phyloP scores from a whole-genome alignment of 2,888 invertebrate genomes.

The Dinocampus coccinellae region DNA sequence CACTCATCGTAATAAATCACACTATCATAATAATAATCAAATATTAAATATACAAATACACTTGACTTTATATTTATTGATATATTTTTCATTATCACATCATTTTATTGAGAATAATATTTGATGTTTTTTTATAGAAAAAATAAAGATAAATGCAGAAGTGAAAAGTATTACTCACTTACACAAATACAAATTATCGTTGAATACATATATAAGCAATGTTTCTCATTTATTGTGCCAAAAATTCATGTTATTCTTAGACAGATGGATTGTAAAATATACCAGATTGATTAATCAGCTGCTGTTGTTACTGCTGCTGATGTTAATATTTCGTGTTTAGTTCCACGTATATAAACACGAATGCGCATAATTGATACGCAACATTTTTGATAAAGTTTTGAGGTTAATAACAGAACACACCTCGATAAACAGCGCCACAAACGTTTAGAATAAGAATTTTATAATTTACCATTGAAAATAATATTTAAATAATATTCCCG shows the following conservation, averaged over 20 bases:
- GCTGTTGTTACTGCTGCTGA: background rate
- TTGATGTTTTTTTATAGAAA: too few species aligned
- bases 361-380: background rate
- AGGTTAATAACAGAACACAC: background rate
- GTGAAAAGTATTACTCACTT: too few species aligned
- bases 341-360: background rate
- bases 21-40: slow-evolving; percentile 33
- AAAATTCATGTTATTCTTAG: background rate
- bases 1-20: slow-evolving; percentile 58
- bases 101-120: too few species aligned
- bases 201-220: background rate
- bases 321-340: background rate
- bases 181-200: too few species aligned
- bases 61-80: background rate
- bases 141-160: too few species aligned
- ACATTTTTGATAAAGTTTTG: background rate
- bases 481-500: too few species aligned
- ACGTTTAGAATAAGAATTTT: too few species aligned
- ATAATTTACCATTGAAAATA: too few species aligned
- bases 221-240: background rate
- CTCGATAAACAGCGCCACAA: too few species aligned
- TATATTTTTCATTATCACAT: background rate
- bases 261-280: background rate
- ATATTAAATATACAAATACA: background rate
- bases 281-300: background rate